phyloP scores from a whole-genome alignment of 2,113 vertebrate genomes.

The Uria aalge region DNA sequence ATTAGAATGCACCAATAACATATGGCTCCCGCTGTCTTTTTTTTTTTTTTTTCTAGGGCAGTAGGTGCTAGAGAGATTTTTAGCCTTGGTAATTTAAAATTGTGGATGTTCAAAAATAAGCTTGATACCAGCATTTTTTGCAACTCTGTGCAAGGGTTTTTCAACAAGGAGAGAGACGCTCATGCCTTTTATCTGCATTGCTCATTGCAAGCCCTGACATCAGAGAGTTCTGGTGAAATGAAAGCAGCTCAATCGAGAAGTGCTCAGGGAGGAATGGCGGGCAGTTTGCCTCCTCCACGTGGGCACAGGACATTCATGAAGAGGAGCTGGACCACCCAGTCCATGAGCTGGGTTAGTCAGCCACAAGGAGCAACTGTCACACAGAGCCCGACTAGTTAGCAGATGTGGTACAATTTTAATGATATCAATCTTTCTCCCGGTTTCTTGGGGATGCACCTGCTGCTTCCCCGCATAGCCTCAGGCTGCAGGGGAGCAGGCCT shows the following conservation, averaged over 20 bases:
- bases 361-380: background rate
- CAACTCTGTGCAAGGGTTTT: background rate
- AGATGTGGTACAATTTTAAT: background rate
- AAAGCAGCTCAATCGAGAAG: background rate
- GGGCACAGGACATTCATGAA: background rate
- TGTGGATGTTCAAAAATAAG: background rate
- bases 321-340: background rate
- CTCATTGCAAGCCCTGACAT: background rate
- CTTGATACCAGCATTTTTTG: background rate
- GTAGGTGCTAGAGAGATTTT: background rate
- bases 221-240: background rate
- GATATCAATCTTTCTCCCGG: background rate
- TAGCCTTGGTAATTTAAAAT: background rate
- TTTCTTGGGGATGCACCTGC: background rate
- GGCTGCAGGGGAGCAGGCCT: background rate
- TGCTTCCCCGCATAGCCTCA: background rate
- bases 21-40: background rate
- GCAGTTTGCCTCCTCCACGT: background rate
- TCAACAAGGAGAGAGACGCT: background rate
- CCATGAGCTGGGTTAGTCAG: background rate
- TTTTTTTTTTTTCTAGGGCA: background rate
- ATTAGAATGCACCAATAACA: background rate
- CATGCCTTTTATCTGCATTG: background rate
- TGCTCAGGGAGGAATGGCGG: background rate
- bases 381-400: accelerated